A percentile compares a stretch with the other conserved stretches of the same genome.
These are phyloP conservation scores for Phasianus colchicus DNA, from an alignment of 2,113 vertebrate genomes.

Conservation along the genomic window DNA sequence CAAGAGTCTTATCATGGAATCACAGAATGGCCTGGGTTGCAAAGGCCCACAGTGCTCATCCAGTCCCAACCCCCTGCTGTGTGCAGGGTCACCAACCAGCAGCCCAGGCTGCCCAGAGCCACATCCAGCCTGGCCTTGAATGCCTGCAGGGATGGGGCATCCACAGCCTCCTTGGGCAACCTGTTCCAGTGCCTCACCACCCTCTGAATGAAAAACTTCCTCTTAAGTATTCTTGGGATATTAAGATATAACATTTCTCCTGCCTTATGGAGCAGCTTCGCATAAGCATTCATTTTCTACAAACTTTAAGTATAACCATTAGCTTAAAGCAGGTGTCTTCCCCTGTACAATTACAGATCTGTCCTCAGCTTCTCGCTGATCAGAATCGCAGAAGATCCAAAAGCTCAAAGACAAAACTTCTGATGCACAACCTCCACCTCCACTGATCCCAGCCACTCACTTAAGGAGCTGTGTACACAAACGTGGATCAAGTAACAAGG, in stretches of 20 bases:
- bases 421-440: slow-evolving; percentile 1
- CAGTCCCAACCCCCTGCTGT: no score
- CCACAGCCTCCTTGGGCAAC: no score
- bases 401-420: slow-evolving; percentile 13
- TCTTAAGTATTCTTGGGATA: background rate
- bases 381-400: background rate
- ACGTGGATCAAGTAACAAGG: background rate
- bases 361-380: background rate
- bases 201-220: no score
- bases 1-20: background rate
- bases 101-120: no score
- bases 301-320: background rate
- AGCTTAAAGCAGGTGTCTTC: background rate
- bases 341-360: background rate
- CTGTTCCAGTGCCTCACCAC: no score
- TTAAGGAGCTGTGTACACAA: background rate
- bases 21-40: no score
- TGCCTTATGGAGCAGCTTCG: background rate
- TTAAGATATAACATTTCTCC: accelerated
- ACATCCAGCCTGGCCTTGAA: no score
- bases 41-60: no score
- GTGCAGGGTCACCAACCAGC: no score
- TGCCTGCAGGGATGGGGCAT: no score
- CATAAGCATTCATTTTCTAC: background rate
- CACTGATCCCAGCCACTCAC: background rate